These are phyloP conservation scores for Thunnus thynnus DNA, from an alignment of 2,113 vertebrate species.

Conservation along the genomic window DNA sequence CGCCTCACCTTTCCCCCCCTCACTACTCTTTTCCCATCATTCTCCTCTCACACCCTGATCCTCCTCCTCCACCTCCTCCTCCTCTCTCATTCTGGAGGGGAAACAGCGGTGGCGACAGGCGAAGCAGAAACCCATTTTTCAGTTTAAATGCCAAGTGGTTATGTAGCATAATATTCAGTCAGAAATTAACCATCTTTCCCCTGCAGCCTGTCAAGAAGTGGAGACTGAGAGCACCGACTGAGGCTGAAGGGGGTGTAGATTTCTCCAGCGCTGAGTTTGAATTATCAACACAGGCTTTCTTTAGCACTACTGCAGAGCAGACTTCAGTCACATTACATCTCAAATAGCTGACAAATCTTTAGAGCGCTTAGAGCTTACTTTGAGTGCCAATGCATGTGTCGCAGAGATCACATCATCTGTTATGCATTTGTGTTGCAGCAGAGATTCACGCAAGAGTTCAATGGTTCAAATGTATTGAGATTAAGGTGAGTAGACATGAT, in stretches of 20 bases:
- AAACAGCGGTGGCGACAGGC: slow-evolving; percentile 94
- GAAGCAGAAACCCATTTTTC: slow-evolving; percentile 99
- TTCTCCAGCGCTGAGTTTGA: slow-evolving; percentile 41
- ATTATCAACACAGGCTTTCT: slow-evolving; percentile 50
- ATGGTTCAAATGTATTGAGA: not conserved
- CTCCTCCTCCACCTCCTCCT: slow-evolving; percentile 24
- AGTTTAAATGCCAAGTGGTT: slow-evolving; percentile 99
- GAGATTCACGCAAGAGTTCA: not conserved
- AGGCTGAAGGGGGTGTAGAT: slow-evolving; percentile 38
- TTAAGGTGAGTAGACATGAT: not conserved
- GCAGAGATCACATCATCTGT: not conserved
- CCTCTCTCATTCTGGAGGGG: slow-evolving; percentile 84
- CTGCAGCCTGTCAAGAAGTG: slow-evolving; percentile 87
- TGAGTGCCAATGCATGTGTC: not conserved
- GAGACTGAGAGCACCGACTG: slow-evolving; percentile 83
- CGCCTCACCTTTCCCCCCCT: not conserved
- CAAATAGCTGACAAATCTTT: slow-evolving; percentile 20
- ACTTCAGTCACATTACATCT: slow-evolving; percentile 21
- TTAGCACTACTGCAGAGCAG: slow-evolving; percentile 23
- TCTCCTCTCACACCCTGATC: slow-evolving; percentile 44
- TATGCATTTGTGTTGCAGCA: not conserved
- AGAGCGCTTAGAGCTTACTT: not conserved
- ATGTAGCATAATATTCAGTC: slow-evolving; percentile 97
- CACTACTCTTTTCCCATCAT: slow-evolving; percentile 76
- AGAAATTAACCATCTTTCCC: slow-evolving; percentile 94